Conservation (phyloP, 2,888 invertebrate genomes). For the Dichetophora obliterata region DNA sequence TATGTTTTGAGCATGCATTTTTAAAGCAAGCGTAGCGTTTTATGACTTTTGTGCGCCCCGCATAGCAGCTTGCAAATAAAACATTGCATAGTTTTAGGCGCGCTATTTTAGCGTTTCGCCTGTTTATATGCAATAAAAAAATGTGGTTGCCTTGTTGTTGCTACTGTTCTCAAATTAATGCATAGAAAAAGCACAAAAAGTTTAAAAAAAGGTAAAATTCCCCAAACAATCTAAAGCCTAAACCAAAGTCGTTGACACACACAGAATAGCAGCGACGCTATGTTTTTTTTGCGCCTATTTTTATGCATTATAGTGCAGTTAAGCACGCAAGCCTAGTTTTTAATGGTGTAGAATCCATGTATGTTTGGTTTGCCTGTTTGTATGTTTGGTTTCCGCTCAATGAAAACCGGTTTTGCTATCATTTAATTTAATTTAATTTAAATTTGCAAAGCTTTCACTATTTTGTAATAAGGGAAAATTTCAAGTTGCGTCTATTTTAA, state of each 20-base stretch:
- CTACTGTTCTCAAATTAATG: background rate
- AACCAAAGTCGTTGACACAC: constrained; percentile 11
- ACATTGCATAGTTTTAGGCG: constrained; percentile 45
- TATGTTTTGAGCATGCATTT: background rate
- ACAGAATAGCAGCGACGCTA: background rate
- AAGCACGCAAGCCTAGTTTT: background rate
- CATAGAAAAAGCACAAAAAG: background rate
- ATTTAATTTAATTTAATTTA: background rate
- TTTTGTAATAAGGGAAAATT: background rate
- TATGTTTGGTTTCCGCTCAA: background rate
- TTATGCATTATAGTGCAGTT: background rate
- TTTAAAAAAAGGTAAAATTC: background rate
- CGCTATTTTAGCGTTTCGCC: constrained; percentile 24
- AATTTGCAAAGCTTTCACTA: background rate
- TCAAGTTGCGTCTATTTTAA: constrained; percentile 10
- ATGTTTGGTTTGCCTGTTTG: background rate
- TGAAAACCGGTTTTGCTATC: background rate
- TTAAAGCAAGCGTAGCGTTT: constrained; percentile 3
- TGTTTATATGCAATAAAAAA: constrained; percentile 43
- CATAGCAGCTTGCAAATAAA: constrained; percentile 11
- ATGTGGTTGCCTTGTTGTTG: background rate
- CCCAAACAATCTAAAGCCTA: background rate
- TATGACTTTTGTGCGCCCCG: constrained; percentile 5
- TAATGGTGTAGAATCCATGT: background rate
- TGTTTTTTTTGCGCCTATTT: constrained; percentile 5